Base-by-base conservation (phyloP, 2,888 invertebrate genomes). In the Hydroisotoma schaefferi region DNA sequence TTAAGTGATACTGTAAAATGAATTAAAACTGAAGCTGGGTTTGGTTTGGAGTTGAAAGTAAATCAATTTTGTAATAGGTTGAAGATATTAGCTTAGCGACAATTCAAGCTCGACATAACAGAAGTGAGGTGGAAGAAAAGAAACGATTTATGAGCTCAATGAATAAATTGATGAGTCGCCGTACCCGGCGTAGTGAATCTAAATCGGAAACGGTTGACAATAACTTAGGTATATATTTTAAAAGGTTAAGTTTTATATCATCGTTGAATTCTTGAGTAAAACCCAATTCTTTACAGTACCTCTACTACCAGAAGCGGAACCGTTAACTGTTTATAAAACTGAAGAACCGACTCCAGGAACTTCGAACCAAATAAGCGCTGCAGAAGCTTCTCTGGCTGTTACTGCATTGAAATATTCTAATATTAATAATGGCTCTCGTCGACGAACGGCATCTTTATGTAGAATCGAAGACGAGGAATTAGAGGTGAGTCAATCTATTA, bases 71-170 rank as follows among this genome's bases (percentile, higher is more conserved):
- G n/a, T n/a, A 18, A 6, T 29, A 59, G 83, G 80, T 82, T 54
- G 93, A 94, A 77, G 92, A 94, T 76, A 79, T 89, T 61, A 86
- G 88, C 0, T 91, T 93, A 61, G 85, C 85, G 61, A 82, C 85
- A 0, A 85, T 87, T 71, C 76, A 80, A 2, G 75, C 79, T 43
- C 83, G 94, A 2, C 95, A 95, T 77, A 83, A 84, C 52, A 85
- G 85, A 66, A 85, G 86, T 68, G 90, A 90, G 78, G 79, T 80
- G 12, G 87, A 88, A 68, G 95, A 95, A 78, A 85, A 87, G 65
- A 86, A 86, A 74, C 87, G 87, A 70, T 88, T 85, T 77, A 77
- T 84, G 75, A 51, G 51, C 26, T 44, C 59, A 4, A 20, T 52
- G 52, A 33, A 29, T 23, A 37, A n/a, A 38, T 5, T 22, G 2